These are phyloP conservation scores for Stercorarius parasiticus DNA, from an alignment of 2,113 vertebrate genomes.

Conservation along the genomic window DNA sequence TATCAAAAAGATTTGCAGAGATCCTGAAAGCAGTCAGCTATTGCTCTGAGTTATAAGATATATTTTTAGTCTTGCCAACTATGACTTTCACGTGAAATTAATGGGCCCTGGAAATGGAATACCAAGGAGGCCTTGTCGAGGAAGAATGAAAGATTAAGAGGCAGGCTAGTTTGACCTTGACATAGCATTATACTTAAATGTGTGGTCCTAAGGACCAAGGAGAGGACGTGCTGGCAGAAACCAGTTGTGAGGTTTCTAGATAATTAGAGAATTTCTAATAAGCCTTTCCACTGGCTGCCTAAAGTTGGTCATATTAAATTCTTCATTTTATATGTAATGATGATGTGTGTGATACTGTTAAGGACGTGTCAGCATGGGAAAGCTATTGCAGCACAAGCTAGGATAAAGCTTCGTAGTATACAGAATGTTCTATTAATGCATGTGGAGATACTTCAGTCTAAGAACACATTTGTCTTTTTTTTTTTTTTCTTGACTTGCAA, in stretches of 20 bases:
- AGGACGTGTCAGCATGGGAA: background rate
- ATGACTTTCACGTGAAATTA: slow-evolving; percentile 32
- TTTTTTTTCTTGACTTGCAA: background rate
- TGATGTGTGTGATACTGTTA: background rate
- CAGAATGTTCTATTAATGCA: background rate
- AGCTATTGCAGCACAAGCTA: background rate
- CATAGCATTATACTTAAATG: background rate
- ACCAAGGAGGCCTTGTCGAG: background rate
- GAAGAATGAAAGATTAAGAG: background rate
- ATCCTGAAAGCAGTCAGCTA: background rate
- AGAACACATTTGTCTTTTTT: background rate
- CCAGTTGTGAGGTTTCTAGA: background rate
- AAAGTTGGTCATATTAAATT: background rate
- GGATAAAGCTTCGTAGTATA: background rate
- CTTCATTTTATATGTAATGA: background rate
- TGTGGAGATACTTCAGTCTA: background rate
- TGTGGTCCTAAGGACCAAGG: background rate
- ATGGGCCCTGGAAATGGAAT: slow-evolving; percentile 40
- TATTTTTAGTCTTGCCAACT: slow-evolving; percentile 53
- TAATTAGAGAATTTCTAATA: slow-evolving; percentile 25
- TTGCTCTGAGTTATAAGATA: background rate
- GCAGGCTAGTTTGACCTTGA: background rate
- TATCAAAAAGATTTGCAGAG: slow-evolving; percentile 10
- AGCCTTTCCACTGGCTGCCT: background rate
- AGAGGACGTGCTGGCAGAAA: background rate